Evolutionary conservation across 2,797 vertebrate species (phyloP).

Genomic region (Sebastes variabilis): DNA sequence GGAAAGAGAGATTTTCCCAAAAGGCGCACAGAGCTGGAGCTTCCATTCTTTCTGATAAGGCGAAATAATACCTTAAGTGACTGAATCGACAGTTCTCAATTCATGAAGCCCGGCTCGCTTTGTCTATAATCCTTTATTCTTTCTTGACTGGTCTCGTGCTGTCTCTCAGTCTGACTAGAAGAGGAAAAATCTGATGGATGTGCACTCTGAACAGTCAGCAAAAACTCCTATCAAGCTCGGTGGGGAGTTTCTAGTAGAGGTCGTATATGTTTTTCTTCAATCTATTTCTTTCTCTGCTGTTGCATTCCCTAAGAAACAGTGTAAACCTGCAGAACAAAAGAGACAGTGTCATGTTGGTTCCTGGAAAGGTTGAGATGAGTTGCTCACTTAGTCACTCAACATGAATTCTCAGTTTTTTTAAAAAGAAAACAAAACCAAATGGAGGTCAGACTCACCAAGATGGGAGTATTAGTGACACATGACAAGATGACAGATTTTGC

Average conservation of each 20-base stretch:
- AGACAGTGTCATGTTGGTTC: slow-evolving; percentile 2
- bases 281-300: slow-evolving; percentile 24
- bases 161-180: slow-evolving; percentile 20
- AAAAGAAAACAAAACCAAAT: not conserved
- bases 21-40: slow-evolving; percentile 32
- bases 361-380: not conserved
- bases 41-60: slow-evolving; percentile 33
- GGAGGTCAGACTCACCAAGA: not conserved
- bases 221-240: slow-evolving; percentile 34
- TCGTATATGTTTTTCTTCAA: slow-evolving; percentile 19
- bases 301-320: not conserved
- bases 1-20: slow-evolving; percentile 10
- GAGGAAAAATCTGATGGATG: slow-evolving; percentile 31
- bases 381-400: not conserved
- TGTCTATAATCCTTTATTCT: slow-evolving; percentile 57
- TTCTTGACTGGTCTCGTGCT: slow-evolving; percentile 18
- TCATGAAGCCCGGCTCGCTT: slow-evolving; percentile 40
- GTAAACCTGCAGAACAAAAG: not conserved
- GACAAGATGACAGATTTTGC: slow-evolving; percentile 4
- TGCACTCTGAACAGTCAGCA: slow-evolving; percentile 56
- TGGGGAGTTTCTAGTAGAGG: slow-evolving; percentile 33
- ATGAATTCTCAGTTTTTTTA: not conserved
- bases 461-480: slow-evolving; percentile 1
- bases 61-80: slow-evolving; percentile 53
- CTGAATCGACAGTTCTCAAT: slow-evolving; percentile 53